A percentile compares a stretch with the other conserved stretches of the same genome.
Evolutionary conservation across 1,140 invertebrate genomes (phyloP).

Genomic region (Solen grandis): DNA sequence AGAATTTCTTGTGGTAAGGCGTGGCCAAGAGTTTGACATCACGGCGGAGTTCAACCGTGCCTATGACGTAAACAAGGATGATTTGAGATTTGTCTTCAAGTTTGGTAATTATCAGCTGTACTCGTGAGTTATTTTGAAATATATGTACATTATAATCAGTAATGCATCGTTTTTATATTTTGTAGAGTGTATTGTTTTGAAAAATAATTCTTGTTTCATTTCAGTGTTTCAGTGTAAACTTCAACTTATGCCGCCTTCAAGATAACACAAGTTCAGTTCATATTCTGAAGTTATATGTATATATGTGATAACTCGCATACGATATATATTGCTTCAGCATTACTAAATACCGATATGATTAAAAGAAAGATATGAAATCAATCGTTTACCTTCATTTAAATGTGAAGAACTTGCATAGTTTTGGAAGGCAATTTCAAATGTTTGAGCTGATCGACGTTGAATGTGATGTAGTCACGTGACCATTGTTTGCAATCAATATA

Average conservation of each 20-base stretch:
- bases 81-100: conserved; percentile 33
- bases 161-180: neutral
- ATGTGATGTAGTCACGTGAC: neutral
- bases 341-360: too few relatives aligned
- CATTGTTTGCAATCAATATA: too few relatives aligned
- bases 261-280: too few relatives aligned
- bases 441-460: conserved; percentile 69
- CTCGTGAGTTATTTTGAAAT: too few relatives aligned
- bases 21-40: conserved; percentile 91
- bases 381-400: neutral
- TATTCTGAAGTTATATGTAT: too few relatives aligned
- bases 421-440: conserved; percentile 68
- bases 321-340: too few relatives aligned
- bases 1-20: conserved; percentile 90
- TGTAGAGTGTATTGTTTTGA: too few relatives aligned
- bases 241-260: too few relatives aligned
- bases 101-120: conserved; percentile 25
- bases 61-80: conserved; percentile 83
- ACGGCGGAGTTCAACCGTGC: conserved; percentile 87
- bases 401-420: neutral
- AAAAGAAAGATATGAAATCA: too few relatives aligned
- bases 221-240: conserved; percentile 87
- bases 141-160: too few relatives aligned
- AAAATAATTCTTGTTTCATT: too few relatives aligned
- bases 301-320: too few relatives aligned